Base-by-base conservation (phyloP, 2,113 vertebrate genomes). In the Prionailurus viverrinus region DNA sequence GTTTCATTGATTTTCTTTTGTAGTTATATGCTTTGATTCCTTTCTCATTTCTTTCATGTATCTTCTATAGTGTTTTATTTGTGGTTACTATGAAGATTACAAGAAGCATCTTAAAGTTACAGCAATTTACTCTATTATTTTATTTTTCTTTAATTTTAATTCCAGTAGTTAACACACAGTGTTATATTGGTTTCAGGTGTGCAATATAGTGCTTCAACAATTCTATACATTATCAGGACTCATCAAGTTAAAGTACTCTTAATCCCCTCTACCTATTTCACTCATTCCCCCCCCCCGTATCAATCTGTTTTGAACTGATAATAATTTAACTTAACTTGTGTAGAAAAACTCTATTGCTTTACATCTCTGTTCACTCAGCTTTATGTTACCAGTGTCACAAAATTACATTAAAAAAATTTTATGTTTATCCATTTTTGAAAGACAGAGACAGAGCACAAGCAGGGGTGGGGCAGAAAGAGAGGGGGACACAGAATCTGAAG, bases 61-160 rank as follows among this genome's bases (percentile, higher is more conserved):
- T 86, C 14, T 33, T 79, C 39, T 71, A 39, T 51, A n/a, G 33
- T 84, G 89, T 8, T 84, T 96, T 83, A 69, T 76, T 89, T 79
- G 4, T 96, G 5, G 23, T 74, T 82, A 68, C 16, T 1, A 31
- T 48, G 23, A 36, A 15, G 31, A 89, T 66, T 39, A 58, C 9
- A 36, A 66, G 33, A 66, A 88, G 41, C 29, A 88, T 88, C 4
- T 74, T 81, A 66, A 82, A 73, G 9, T 79, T 51, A 79, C 0
- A 79, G 33, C 10, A 21, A 79, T 53, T 29, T 45, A 79, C 51
- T 79, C 27, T 45, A 45, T 39, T 74, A 41, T 48, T 76, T 41
- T 76, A 76, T 48, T 76, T 76, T 9, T 48, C 73, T 31, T 69
- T 76, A 76, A 76, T 45, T 31, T 48, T 48, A 76, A 18, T 76